A percentile compares a stretch with the other conserved stretches of the same genome.
Evolutionary conservation across 2,113 vertebrate genomes (phyloP).

Genomic region (Antigone vipio): DNA sequence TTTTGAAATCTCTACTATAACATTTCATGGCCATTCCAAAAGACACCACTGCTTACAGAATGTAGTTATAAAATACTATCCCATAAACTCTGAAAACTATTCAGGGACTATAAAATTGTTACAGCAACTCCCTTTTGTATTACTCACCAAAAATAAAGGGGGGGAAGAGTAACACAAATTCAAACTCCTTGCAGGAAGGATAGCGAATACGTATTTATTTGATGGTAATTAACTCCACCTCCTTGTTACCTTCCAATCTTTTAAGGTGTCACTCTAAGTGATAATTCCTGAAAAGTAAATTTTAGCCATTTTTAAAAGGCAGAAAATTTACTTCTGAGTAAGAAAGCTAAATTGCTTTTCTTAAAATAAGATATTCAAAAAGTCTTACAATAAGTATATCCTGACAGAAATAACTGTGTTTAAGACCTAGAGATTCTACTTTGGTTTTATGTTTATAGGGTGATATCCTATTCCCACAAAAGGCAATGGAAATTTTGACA

Average conservation of each 20-base stretch:
- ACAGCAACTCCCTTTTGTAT: conserved; percentile 1
- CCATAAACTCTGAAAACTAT: conserved; percentile 49
- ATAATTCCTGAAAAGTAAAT: background rate
- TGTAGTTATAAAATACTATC: conserved; percentile 16
- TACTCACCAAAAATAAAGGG: background rate
- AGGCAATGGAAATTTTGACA: conserved; percentile 22
- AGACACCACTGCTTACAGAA: conserved; percentile 23
- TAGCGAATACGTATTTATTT: background rate
- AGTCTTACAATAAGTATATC: background rate
- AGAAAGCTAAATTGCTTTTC: background rate
- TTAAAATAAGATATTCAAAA: background rate
- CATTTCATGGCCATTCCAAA: background rate
- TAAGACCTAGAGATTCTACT: conserved; percentile 10
- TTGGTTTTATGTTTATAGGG: background rate
- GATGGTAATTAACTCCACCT: background rate
- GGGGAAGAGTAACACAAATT: background rate
- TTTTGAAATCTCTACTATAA: conserved; percentile 6
- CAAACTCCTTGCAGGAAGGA: background rate
- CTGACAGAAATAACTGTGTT: background rate
- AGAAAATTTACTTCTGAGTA: background rate
- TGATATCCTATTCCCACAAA: background rate
- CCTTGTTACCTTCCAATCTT: conserved; percentile 3
- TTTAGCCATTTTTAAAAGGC: background rate
- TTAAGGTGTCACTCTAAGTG: background rate
- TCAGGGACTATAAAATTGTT: conserved; percentile 4